Evolutionary conservation across 64 coral and sea anemone species (phyloP), one percentile per base, ranked within the genome.

Genomic region (Pocillopora verrucosa): DNA sequence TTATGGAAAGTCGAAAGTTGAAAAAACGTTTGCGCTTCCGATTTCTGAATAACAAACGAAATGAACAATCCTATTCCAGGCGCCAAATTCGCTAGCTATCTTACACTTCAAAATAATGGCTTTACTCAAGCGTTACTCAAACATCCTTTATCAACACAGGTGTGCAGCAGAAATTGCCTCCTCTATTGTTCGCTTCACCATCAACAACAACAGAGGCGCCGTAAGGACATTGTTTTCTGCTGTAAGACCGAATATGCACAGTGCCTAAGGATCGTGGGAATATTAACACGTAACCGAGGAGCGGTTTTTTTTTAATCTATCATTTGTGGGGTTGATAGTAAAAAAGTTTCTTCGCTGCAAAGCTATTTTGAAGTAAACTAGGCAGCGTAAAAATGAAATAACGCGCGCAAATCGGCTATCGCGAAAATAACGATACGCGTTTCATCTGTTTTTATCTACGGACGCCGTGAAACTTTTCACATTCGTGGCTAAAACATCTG

Each of bases 121-220:
- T 41, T n/a, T 25, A 85, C 11, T 85, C 63, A 56, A 72, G 82
- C 82, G 65, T 85, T 72, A 85, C 82, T 56, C 57, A 57, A 41
- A 57, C 15, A 85, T 68, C 82, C 15, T 70, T 85, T 85, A 85
- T 85, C 2, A 51, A 41, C 82, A 85, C 82, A 85, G 82, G 82
- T 85, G 82, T 85, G 82, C 82, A 5, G 37, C 11, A 16, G 72
- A 85, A 85, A 58, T 85, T 85, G 65, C 64, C 38, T 11, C 37
- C 22, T 17, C 34, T 68, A 72, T 85, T 85, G 82, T 85, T 85
- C 38, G 35, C 2, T 19, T 1, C 65, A 72, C 57, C 45, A 65
- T 85, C 67, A 85, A 85, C 65, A 85, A 85, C 65, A 58, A 72
- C 64, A 85, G 19, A 70, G 37, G 75, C 17, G 65, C 36, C 36